These are phyloP conservation scores for Rhegmatorhina hoffmannsi DNA, from an alignment of 2,113 vertebrate genomes.

Conservation along the genomic window DNA sequence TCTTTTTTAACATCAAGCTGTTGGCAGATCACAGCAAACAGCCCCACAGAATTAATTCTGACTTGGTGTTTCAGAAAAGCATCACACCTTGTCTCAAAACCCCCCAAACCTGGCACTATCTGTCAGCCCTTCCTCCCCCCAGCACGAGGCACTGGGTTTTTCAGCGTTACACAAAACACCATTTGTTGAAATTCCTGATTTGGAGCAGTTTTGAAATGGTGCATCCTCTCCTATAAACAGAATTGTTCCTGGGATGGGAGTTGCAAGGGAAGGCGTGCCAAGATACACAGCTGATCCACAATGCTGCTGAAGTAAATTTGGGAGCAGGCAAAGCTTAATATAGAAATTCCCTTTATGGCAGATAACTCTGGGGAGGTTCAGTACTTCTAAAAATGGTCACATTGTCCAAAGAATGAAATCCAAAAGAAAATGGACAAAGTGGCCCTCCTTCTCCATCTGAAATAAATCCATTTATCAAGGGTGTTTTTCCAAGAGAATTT, in stretches of 20 bases:
- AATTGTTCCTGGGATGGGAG: conserved; percentile 5
- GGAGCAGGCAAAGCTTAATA: conserved; percentile 12
- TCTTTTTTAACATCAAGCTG: neutral
- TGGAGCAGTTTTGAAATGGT: neutral
- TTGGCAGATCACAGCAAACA: neutral
- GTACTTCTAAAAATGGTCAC: conserved; percentile 32
- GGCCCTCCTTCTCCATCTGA: neutral
- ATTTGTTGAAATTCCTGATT: neutral
- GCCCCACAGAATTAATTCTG: neutral
- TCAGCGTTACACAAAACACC: neutral
- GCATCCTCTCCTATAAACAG: neutral
- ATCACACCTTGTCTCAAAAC: neutral
- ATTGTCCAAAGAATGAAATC: neutral
- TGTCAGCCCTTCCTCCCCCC: neutral
- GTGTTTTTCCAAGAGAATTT: neutral
- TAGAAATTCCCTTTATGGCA: conserved; percentile 26
- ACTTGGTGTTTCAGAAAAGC: neutral
- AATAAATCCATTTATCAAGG: neutral
- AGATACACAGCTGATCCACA: conserved; percentile 29
- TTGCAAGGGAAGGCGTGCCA: neutral
- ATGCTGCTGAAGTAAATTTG: neutral
- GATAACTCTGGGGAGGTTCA: neutral
- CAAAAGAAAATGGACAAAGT: neutral
- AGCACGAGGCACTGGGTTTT: neutral
- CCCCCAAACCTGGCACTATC: neutral